Evolutionary conservation across 2,888 invertebrate species (phyloP), one percentile per base, ranked within the genome.

Genomic region (Philonicus albiceps): DNA sequence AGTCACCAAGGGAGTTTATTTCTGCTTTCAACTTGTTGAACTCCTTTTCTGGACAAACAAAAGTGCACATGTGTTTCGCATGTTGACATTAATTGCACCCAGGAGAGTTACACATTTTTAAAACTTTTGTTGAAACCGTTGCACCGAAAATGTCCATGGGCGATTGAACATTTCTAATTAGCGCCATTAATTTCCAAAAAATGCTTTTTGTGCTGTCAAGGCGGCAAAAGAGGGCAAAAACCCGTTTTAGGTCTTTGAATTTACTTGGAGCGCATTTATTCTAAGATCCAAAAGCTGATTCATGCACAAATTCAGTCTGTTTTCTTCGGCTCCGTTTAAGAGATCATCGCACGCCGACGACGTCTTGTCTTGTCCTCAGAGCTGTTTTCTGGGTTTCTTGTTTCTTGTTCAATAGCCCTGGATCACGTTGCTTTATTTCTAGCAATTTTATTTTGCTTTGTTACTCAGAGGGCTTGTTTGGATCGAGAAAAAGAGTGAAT

Each of bases 381-480:
- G 40, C 40, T 76, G 37, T 76, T 76, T 76, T 76, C 76, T 76
- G 22, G 76, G 64, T 64, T 64, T 64, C 64, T 64, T 64, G 76
- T 76, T 76, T 76, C 76, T 76, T 76, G 76, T 76, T 76, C 76
- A 76, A 76, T 76, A 76, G 76, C 76, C 34, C 76, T 76, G 76
- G 40, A 76, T 76, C 76, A 76, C 22, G 16, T 76, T 76, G 40
- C 40, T 76, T 76, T 76, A 40, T 76, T 76, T 37, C 40, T 76
- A 76, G 76, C 76, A 40, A 22, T 76, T 76, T 40, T 76, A 40
- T 40, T 76, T 76, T 76, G 34, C 34, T 76, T 34, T 76, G 11
- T 74, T 74, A 31, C 16, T 74, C 13, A 19, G 74, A 34, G 31
- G 74, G 74, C 74, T 74, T 74, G 34, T 74, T 74, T 74, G 74